Base-by-base conservation (phyloP, 2,888 invertebrate species). In the Parnassius mnemosyne region DNA sequence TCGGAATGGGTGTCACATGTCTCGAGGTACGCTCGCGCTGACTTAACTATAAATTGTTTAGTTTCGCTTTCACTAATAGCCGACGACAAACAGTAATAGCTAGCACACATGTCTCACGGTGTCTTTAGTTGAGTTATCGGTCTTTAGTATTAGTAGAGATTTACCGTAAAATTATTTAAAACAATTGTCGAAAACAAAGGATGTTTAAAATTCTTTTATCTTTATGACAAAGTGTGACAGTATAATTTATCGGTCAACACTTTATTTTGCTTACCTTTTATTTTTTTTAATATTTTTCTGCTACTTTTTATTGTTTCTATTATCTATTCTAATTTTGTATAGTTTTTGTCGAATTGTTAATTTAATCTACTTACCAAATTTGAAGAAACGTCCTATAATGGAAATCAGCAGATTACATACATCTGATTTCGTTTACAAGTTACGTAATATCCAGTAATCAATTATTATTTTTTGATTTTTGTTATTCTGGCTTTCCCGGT, bases 1-100 rank as follows among this genome's bases (percentile, higher is more conserved):
- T 76, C 75, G 79, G 81, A 88, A 90, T 89, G 83, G 82, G 80
- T 87, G 87, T 87, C 90, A 90, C 81, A 89, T 90, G 90, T 87
- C 83, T 79, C 74, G 79, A 79, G 83, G 84, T 81, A 75, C 77
- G 77, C 72, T 64, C 66, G 67, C 65, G 69, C 49, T 70, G 16
- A 13, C 49, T 49, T 72, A 46, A 46, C 69, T 74, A 74, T 74
- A 81, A 86, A 87, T 88, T 89, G 85, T 86, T 88, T 83, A 83
- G 83, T 79, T 79, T 83, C 83, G 83, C 81, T 79, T 79, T 80
- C 77, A 82, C 89, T 90, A 90, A 90, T 91, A 88, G 89, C 81
- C 84, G 89, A 83, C 86, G 89, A 88, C 89, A 81, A 82, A 83
- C 78, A 87, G 85, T 89, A 89, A 89, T 86, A 84, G 89, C 76